A percentile compares a stretch with the other conserved stretches of the same genome.
These are phyloP conservation scores for Amazona guildingii DNA, from an alignment of 2,113 vertebrate genomes.

Conservation along the genomic window DNA sequence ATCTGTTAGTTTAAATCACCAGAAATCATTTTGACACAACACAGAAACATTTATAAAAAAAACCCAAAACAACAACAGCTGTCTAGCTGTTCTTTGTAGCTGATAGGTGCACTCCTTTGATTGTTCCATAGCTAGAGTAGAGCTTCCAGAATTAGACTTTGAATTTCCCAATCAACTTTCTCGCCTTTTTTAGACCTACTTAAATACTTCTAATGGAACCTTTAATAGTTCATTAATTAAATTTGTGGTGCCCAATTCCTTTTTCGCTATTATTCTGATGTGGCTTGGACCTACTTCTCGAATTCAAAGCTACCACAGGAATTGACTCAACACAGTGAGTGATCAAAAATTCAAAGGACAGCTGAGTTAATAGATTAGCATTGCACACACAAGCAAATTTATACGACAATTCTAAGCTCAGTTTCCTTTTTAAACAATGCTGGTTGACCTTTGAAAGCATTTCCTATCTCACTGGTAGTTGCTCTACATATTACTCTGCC, in stretches of 20 bases:
- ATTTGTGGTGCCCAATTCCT: conserved; percentile 42
- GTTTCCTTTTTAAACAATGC: conserved; percentile 66
- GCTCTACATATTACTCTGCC: conserved; percentile 69
- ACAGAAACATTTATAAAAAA: conserved; percentile 95
- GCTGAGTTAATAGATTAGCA: conserved; percentile 74
- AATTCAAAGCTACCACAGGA: conserved; percentile 69
- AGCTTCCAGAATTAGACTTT: conserved; percentile 74
- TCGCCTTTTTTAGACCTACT: conserved; percentile 58
- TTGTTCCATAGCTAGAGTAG: conserved; percentile 82
- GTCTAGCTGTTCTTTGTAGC: conserved; percentile 90
- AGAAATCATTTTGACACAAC: conserved; percentile 99
- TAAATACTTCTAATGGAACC: conserved; percentile 52
- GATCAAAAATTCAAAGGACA: conserved; percentile 71
- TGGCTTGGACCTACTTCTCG: conserved; percentile 48
- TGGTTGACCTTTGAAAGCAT: conserved; percentile 70
- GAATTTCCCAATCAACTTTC: conserved; percentile 64
- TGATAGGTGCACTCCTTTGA: conserved; percentile 97
- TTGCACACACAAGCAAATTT: conserved; percentile 74
- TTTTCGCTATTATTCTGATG: conserved; percentile 27
- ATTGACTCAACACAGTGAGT: conserved; percentile 61
- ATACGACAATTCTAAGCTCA: conserved; percentile 73
- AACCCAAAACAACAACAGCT: conserved; percentile 82
- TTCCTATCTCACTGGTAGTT: conserved; percentile 71
- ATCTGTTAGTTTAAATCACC: conserved; percentile 98
- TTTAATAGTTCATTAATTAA: conserved; percentile 51